phyloP scores from a whole-genome alignment of 2,797 vertebrate species.

The Lemur catta region DNA sequence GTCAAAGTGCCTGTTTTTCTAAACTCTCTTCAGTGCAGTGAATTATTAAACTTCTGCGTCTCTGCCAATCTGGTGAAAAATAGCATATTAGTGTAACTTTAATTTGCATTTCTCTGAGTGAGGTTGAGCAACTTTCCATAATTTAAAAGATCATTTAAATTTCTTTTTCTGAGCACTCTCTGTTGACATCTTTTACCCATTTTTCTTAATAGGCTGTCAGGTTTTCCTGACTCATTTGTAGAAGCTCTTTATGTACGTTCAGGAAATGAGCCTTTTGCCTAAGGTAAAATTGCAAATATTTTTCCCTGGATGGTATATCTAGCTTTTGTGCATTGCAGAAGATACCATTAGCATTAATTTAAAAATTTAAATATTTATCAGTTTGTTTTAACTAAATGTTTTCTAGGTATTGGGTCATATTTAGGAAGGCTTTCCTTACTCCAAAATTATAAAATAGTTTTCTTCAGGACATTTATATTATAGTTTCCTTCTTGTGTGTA shows the following conservation, averaged over 20 bases:
- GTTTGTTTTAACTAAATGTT: not conserved
- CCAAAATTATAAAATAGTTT: slow-evolving; percentile 18
- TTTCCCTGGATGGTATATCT: not conserved
- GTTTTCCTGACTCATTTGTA: not conserved
- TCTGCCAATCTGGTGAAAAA: not conserved
- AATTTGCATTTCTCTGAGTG: slow-evolving; percentile 37
- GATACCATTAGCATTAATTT: not conserved
- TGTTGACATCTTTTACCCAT: not conserved
- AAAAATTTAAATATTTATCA: not conserved
- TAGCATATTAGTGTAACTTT: not conserved
- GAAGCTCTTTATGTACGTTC: not conserved
- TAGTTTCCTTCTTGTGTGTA: not conserved
- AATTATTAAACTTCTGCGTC: slow-evolving; percentile 5
- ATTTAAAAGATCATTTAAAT: slow-evolving; percentile 33
- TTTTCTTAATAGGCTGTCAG: not conserved
- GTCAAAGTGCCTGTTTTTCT: not conserved
- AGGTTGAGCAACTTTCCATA: not conserved
- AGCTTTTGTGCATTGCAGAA: slow-evolving; percentile 13
- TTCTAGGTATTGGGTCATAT: not conserved
- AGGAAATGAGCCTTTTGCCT: not conserved
- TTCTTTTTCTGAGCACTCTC: slow-evolving; percentile 7
- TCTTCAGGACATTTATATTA: not conserved
- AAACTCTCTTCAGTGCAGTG: not conserved
- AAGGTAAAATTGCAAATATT: not conserved
- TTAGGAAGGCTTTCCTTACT: not conserved